These are phyloP conservation scores for Tinea trinotella DNA, from an alignment of 2,888 invertebrate species.

Conservation along the genomic window DNA sequence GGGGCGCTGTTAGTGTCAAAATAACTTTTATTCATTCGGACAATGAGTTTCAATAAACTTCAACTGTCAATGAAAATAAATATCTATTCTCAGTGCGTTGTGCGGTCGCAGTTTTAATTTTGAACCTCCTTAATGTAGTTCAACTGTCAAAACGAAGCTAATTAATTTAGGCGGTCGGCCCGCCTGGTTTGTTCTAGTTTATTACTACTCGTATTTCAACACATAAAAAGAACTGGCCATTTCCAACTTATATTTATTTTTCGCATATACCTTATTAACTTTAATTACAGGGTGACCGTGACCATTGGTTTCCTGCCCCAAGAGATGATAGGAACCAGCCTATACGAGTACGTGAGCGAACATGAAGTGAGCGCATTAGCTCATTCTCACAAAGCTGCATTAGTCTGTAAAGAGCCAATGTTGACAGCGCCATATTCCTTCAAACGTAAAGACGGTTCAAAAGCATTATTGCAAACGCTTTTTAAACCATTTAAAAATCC, in stretches of 20 bases:
- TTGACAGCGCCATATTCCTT: constrained; percentile 84
- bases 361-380: constrained; percentile 86
- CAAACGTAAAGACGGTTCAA: constrained; percentile 83
- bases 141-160: no score
- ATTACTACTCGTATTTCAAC: no score
- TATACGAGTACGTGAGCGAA: constrained; percentile 92
- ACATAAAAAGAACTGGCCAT: neutral
- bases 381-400: constrained; percentile 85
- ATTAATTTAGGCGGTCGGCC: no score
- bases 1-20: no score
- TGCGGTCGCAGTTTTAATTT: no score
- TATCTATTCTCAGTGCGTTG: no score
- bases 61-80: no score
- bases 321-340: constrained; percentile 91
- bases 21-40: no score
- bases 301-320: constrained; percentile 93
- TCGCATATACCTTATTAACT: neutral
- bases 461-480: constrained; percentile 82
- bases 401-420: constrained; percentile 75
- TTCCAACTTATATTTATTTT: neutral
- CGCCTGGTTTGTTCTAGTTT: no score
- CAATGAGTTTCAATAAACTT: no score
- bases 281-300: constrained; percentile 81
- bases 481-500: constrained; percentile 93
- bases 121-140: no score